Percentiles rank a stretch among this genome's conserved stretches.
phyloP scores from a whole-genome alignment of 2,888 invertebrate species.

The Lissocephala sabroskyi region DNA sequence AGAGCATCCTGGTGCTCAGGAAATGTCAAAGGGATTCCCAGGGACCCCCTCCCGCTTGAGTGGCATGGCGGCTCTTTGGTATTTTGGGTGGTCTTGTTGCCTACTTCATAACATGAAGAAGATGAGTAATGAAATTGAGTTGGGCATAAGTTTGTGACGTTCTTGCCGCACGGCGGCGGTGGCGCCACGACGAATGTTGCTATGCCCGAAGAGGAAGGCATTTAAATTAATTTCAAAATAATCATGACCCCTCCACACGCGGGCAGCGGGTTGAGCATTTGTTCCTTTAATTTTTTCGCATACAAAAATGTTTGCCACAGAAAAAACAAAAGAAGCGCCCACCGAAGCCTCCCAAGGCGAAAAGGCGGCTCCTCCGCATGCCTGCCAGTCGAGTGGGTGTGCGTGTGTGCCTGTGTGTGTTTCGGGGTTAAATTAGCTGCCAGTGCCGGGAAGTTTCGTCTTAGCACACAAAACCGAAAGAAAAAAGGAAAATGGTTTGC shows the following conservation, averaged over 20 bases:
- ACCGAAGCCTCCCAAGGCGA: conserved; percentile 2
- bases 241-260: no score
- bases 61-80: no score
- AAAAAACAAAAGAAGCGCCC: conserved; percentile 33
- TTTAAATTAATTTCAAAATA: conserved; percentile 61
- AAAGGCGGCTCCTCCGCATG: no score
- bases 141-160: conserved; percentile 24
- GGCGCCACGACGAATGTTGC: neutral
- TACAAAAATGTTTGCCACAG: conserved; percentile 10
- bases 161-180: conserved; percentile 1
- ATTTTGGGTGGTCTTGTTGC: no score
- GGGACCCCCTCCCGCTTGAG: no score
- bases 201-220: conserved; percentile 33
- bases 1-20: no score
- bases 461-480: neutral
- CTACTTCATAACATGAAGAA: no score
- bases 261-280: conserved; percentile 25
- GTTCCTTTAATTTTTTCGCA: conserved; percentile 38
- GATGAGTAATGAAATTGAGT: conserved; percentile 36
- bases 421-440: conserved; percentile 56
- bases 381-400: neutral
- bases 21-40: no score
- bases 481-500: conserved; percentile 13
- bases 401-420: conserved; percentile 8
- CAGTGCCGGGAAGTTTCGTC: conserved; percentile 15